Evolutionary conservation across 2,113 vertebrate species (phyloP).

Genomic region (Dascyllus trimaculatus): DNA sequence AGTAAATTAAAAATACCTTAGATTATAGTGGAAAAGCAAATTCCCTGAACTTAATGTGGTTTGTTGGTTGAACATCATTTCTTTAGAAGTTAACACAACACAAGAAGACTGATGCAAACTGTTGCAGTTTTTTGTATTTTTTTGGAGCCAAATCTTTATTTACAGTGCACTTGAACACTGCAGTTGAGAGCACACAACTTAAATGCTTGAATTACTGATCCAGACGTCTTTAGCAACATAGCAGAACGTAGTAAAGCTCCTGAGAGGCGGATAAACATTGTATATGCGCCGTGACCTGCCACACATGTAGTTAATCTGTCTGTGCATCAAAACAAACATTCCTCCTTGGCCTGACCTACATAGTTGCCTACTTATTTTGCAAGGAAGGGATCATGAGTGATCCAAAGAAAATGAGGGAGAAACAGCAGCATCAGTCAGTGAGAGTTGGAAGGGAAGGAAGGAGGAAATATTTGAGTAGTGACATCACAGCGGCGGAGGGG

Average conservation of each 20-base stretch:
- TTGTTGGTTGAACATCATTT: too few species aligned
- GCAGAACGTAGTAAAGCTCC: neutral
- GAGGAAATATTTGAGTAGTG: constrained; percentile 74
- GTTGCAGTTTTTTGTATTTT: too few species aligned
- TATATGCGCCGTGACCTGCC: neutral
- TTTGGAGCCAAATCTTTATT: too few species aligned
- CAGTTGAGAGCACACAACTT: neutral
- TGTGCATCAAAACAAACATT: constrained; percentile 16
- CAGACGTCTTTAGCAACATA: neutral
- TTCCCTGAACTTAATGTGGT: too few species aligned
- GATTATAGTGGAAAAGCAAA: too few species aligned
- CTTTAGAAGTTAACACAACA: too few species aligned
- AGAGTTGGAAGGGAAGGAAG: constrained; percentile 61
- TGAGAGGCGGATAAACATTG: constrained; percentile 1
- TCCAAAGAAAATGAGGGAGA: constrained; percentile 40
- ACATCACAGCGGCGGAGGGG: constrained; percentile 75
- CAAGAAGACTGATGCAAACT: too few species aligned
- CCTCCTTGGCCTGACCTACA: neutral
- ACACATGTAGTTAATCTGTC: neutral
- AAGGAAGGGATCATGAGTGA: constrained; percentile 5
- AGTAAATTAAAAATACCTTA: too few species aligned
- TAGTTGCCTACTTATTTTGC: constrained; percentile 20
- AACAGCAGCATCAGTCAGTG: constrained; percentile 65
- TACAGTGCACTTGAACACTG: too few species aligned
- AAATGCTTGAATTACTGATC: neutral